These are phyloP conservation scores for Buceros bicornis DNA, from an alignment of 2,797 vertebrate species.

Conservation along the genomic window DNA sequence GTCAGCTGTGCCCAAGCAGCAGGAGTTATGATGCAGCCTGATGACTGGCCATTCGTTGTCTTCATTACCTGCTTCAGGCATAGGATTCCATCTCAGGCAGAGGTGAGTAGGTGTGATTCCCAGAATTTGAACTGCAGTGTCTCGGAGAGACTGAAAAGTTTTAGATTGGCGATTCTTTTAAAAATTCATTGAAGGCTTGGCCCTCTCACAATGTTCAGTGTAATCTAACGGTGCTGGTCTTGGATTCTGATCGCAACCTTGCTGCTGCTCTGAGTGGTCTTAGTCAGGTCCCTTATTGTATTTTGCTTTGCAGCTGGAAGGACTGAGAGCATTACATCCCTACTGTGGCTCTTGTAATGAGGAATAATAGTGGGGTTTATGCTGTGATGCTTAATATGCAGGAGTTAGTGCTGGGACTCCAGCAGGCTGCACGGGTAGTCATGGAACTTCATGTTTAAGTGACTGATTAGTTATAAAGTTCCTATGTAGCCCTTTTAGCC, in stretches of 20 bases:
- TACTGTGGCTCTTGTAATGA: not conserved
- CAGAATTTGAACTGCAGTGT: not conserved
- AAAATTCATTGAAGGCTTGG: not conserved
- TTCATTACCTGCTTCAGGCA: slow-evolving; percentile 96
- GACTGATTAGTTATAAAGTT: not conserved
- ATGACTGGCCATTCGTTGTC: slow-evolving; percentile 97
- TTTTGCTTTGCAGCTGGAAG: not conserved
- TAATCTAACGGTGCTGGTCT: not conserved
- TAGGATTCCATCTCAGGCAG: slow-evolving; percentile 83
- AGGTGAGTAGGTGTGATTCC: slow-evolving; percentile 82
- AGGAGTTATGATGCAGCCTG: slow-evolving; percentile 94
- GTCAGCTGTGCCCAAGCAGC: slow-evolving; percentile 96
- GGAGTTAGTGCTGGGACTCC: not conserved
- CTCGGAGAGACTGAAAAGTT: not conserved
- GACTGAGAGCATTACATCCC: not conserved
- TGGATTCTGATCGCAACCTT: not conserved
- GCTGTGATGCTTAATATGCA: not conserved
- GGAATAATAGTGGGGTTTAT: not conserved
- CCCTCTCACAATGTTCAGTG: not conserved
- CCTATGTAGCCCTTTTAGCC: not conserved
- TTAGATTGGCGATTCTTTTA: not conserved
- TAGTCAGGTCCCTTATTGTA: not conserved
- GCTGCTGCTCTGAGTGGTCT: not conserved
- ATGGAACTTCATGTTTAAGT: not conserved
- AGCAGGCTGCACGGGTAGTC: not conserved